These are phyloP conservation scores for Gallinago nigripennis DNA, from an alignment of 2,797 vertebrate genomes.

Conservation along the genomic window DNA sequence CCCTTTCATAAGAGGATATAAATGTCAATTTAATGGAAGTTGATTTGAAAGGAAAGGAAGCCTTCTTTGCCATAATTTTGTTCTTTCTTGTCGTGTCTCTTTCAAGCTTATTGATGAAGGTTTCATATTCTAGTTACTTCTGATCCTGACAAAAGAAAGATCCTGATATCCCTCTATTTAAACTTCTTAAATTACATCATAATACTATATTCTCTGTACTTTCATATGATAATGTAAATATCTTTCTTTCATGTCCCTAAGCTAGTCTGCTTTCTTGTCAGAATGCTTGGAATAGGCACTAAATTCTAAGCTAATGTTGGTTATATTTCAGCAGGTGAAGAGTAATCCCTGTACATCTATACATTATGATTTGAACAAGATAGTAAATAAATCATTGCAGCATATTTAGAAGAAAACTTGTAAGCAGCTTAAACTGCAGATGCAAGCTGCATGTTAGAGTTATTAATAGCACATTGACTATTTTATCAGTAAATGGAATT, in stretches of 20 bases:
- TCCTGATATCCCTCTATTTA: neutral
- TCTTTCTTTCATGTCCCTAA: neutral
- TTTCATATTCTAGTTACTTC: neutral
- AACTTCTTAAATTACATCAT: neutral
- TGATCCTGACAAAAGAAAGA: neutral
- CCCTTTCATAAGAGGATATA: neutral
- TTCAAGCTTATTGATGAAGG: neutral
- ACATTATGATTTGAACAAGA: neutral
- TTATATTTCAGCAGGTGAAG: neutral
- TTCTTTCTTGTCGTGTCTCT: neutral
- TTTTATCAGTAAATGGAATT: neutral
- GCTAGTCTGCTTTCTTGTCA: neutral
- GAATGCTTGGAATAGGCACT: neutral
- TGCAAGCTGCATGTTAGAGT: neutral
- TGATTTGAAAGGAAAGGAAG: neutral
- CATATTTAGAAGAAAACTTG: neutral
- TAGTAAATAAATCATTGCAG: neutral
- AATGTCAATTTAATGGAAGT: neutral
- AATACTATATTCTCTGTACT: neutral
- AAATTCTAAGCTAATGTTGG: neutral
- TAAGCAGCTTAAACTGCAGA: neutral
- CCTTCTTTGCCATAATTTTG: neutral
- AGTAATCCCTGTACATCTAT: neutral
- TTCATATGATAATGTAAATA: neutral
- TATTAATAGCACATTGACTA: neutral